Evolutionary conservation across 2,797 vertebrate species (phyloP), one percentile per base, ranked within the genome.

Genomic region (Paratrypauchen microcephalus): DNA sequence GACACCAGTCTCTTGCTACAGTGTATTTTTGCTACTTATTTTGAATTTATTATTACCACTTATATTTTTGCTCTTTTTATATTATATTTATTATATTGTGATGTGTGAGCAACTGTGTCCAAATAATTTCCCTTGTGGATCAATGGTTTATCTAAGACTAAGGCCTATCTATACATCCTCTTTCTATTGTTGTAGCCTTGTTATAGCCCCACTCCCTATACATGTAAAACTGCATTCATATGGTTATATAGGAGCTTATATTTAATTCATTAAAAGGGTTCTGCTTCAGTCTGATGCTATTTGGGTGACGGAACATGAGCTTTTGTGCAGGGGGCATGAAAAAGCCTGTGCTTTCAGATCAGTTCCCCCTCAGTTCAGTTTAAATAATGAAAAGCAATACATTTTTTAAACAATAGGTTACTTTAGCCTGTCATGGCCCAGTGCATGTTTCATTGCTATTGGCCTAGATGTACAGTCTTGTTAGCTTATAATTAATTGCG

Each of bases 181-280:
- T 2, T 75, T 70, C 19, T 24, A 1, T 55, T 55, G 18, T 73
- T 70, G 80, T 78, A 73, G 66, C 60, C 11, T 24, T 68, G 72
- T 70, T 41, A 23, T 79, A 75, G 77, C 52, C 24, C 68, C 57
- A 6, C 18, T n/a, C 18, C 28, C 28, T 57, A 15, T 45, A 58
- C 56, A 77, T 79, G 72, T 79, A 56, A 77, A 86, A 82, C 67
- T 68, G 76, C 73, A 57, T 80, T 75, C 47, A 78, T 2, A 23
- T 41, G 39, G 50, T 71, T 70, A 79, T 77, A 80, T 74, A 64
- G 66, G 56, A 60, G 71, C 65, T 73, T 77, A 54, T 70, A 52
- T 72, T 63, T 70, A 71, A 71, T 75, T 58, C 73, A 57, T 19
- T 67, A 60, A 64, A 68, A 57, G 18, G 48, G 11, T 50, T 81